Evolutionary conservation across 2,797 vertebrate species (phyloP).

Genomic region (Sparidentex hasta): DNA sequence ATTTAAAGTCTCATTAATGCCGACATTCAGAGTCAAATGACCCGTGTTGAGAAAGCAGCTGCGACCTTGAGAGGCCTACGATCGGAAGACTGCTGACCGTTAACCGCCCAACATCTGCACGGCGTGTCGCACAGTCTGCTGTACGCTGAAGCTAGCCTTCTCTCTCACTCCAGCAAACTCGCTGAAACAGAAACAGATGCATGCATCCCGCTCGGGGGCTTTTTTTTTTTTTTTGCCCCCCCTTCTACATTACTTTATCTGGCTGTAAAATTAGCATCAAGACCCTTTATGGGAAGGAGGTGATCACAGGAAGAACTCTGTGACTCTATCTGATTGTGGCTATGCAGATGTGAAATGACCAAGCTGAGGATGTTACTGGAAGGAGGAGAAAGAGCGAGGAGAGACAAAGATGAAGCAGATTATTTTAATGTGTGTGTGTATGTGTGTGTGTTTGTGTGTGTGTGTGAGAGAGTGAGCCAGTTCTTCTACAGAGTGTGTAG

Average conservation of each 20-base stretch:
- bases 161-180: constrained; percentile 12
- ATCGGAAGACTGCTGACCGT: constrained; percentile 21
- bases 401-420: constrained; percentile 47
- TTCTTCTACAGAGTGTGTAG: constrained; percentile 30
- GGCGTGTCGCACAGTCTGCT: constrained; percentile 12
- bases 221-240: too few relatives aligned
- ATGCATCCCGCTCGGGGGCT: constrained; percentile 12
- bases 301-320: constrained; percentile 22
- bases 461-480: constrained; percentile 7
- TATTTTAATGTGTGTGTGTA: constrained; percentile 30
- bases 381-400: constrained; percentile 19
- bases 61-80: constrained; percentile 2
- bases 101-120: constrained; percentile 22
- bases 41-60: neutral
- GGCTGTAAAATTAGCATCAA: constrained; percentile 26
- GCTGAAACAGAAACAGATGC: constrained; percentile 39
- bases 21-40: constrained; percentile 27
- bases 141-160: neutral
- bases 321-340: constrained; percentile 30
- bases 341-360: constrained; percentile 40
- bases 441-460: constrained; percentile 6
- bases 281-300: constrained; percentile 4
- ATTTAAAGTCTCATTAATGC: constrained; percentile 25
- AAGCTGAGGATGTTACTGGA: constrained; percentile 42
- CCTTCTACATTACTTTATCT: constrained; percentile 5